phyloP scores from a whole-genome alignment of 2,797 vertebrate genomes.

The Neosalanx taihuensis region DNA sequence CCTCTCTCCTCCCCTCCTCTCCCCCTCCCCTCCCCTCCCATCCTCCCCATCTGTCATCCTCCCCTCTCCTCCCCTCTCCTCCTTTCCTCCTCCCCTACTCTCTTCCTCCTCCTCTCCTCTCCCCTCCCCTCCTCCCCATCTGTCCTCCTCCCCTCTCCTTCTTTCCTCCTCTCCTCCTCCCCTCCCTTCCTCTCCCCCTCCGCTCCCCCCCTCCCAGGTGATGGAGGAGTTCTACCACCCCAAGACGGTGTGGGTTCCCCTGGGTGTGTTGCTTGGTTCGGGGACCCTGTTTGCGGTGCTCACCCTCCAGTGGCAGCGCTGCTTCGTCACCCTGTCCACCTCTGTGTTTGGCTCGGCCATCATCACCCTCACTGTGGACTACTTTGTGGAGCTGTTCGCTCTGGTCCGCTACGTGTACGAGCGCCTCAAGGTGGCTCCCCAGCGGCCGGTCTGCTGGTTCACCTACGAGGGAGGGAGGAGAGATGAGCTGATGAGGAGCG shows the following conservation, averaged over 20 bases:
- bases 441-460: conserved; percentile 92
- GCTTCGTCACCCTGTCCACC: conserved; percentile 92
- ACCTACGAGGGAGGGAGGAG: too few relatives aligned
- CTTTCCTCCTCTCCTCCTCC: too few relatives aligned
- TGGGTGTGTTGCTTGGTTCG: conserved; percentile 88
- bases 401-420: conserved; percentile 91
- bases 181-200: not conserved
- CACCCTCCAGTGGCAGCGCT: conserved; percentile 94
- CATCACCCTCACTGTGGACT: conserved; percentile 94
- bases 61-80: too few relatives aligned
- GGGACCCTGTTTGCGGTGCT: conserved; percentile 95
- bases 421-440: conserved; percentile 86
- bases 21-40: too few relatives aligned
- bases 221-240: conserved; percentile 98
- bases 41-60: too few relatives aligned
- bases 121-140: too few relatives aligned
- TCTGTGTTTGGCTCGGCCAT: conserved; percentile 92
- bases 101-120: too few relatives aligned
- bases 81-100: too few relatives aligned
- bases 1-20: too few relatives aligned
- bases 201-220: conserved; percentile 4
- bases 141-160: too few relatives aligned
- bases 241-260: conserved; percentile 89
- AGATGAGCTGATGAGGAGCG: not conserved
- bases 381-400: conserved; percentile 94